phyloP scores from a whole-genome alignment of 2,113 vertebrate genomes.

The Phrynosoma platyrhinos region DNA sequence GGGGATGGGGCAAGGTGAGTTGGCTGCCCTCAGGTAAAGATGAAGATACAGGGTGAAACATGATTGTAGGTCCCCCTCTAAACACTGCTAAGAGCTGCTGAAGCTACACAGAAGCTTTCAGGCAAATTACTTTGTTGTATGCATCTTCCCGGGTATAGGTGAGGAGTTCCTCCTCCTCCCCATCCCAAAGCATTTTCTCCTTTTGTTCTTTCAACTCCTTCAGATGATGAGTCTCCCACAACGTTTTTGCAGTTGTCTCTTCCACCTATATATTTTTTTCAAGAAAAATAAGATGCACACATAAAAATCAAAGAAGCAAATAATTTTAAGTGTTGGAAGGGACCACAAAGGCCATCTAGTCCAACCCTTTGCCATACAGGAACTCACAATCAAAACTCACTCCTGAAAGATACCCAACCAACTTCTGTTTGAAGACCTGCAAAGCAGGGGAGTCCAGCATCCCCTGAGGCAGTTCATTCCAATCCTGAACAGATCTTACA shows the following conservation, averaged over 20 bases:
- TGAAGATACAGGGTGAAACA: too few relatives aligned
- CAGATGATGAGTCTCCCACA: conserved; percentile 87
- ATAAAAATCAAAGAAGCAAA: not conserved
- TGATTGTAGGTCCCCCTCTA: not conserved
- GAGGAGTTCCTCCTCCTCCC: conserved; percentile 87
- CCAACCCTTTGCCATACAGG: too few relatives aligned
- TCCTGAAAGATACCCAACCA: too few relatives aligned
- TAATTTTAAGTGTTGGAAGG: too few relatives aligned
- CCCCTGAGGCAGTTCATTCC: too few relatives aligned
- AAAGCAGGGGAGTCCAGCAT: too few relatives aligned
- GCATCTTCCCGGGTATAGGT: conserved; percentile 94
- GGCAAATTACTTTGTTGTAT: conserved; percentile 87
- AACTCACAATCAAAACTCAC: too few relatives aligned
- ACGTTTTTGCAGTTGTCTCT: conserved; percentile 81
- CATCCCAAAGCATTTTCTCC: conserved; percentile 79
- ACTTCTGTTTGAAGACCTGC: too few relatives aligned
- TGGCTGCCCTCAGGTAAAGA: not conserved
- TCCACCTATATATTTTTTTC: conserved; percentile 74
- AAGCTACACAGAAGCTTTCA: not conserved
- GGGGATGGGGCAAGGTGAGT: not conserved
- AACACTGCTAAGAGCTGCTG: not conserved
- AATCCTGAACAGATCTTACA: too few relatives aligned
- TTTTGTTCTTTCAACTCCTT: conserved; percentile 85
- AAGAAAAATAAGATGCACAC: not conserved
- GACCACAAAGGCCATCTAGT: too few relatives aligned